phyloP scores from a whole-genome alignment of 2,888 invertebrate species.

The Hemithea aestivaria region DNA sequence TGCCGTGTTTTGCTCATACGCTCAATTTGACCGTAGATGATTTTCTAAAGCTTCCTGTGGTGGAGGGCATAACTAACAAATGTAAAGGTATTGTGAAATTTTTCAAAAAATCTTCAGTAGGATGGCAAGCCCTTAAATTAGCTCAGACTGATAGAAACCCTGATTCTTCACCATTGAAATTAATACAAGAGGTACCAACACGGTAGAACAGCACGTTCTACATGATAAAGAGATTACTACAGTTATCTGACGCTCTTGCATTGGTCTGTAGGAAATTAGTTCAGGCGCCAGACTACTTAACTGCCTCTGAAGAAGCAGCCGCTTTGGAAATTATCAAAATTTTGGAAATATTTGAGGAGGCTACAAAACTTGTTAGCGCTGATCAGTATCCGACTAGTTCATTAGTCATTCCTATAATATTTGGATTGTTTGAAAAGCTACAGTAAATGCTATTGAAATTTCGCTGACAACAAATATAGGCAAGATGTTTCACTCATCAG shows the following conservation, averaged over 20 bases:
- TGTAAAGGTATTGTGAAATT: conserved; percentile 9
- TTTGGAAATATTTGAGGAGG: conserved; percentile 23
- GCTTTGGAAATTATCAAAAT: conserved; percentile 13
- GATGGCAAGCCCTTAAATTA: conserved; percentile 5
- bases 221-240: conserved; percentile 11
- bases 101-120: conserved; percentile 10
- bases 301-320: no score
- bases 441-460: no score
- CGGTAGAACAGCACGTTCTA: conserved; percentile 16
- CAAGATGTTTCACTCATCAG: no score
- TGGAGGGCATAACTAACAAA: conserved; percentile 9
- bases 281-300: conserved; percentile 16
- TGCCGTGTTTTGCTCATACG: conserved; percentile 18
- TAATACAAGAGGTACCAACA: conserved; percentile 9
- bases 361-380: conserved; percentile 22
- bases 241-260: conserved; percentile 14
- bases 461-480: no score
- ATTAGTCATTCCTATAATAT: conserved; percentile 19
- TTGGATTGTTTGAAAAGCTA: no score
- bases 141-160: conserved; percentile 14
- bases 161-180: conserved; percentile 6
- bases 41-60: conserved; percentile 6
- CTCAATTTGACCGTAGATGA: conserved; percentile 6
- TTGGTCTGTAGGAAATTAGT: conserved; percentile 17
- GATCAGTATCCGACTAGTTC: conserved; percentile 22